Conservation (phyloP, 2,113 vertebrate genomes). For the Naja naja region DNA sequence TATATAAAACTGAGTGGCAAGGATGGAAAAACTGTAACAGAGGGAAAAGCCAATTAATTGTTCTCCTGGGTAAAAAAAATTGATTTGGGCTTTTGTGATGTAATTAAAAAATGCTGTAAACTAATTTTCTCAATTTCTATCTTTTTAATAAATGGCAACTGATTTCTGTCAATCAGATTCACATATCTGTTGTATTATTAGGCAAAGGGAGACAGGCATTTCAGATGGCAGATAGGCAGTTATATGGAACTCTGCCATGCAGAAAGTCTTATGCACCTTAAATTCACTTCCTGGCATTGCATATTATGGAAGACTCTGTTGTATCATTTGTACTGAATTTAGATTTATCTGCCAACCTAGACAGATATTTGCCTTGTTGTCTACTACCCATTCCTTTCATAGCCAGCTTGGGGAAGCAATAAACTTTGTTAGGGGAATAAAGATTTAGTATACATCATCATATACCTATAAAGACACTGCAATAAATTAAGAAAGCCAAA, state of each 20-base stretch:
- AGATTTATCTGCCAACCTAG: background rate
- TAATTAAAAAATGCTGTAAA: conserved; percentile 4
- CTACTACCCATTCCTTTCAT: background rate
- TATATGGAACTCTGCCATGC: background rate
- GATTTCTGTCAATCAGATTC: background rate
- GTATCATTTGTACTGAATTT: background rate
- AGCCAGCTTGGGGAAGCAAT: background rate
- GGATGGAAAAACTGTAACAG: background rate
- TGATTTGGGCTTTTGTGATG: background rate
- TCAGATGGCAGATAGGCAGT: background rate
- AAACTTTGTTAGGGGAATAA: background rate
- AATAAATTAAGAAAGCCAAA: background rate
- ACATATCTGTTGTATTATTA: background rate
- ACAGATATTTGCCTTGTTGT: background rate
- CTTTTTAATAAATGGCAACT: background rate
- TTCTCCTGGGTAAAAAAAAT: background rate
- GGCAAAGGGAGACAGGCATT: background rate
- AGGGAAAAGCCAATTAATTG: background rate
- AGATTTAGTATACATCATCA: background rate
- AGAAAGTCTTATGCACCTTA: background rate
- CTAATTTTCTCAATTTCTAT: background rate
- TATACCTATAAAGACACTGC: background rate
- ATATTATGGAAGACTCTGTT: background rate
- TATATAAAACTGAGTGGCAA: rapidly evolving
- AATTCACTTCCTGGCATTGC: background rate